These are phyloP conservation scores for Brachionus paranguensis DNA, from an alignment of 1,140 invertebrate genomes.

Conservation along the genomic window DNA sequence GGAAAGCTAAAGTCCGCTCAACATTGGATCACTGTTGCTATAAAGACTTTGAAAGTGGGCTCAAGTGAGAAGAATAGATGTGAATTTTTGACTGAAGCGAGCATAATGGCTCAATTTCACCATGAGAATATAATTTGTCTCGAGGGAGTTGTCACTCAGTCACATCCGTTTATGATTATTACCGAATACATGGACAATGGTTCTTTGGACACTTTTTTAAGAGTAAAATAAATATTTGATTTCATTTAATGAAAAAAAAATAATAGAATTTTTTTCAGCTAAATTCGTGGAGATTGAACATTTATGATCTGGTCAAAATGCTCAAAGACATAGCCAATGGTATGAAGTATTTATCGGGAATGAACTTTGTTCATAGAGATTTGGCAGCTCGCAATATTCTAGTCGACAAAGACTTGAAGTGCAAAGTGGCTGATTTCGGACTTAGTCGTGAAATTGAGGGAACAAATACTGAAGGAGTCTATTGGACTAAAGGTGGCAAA, in stretches of 20 bases:
- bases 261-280: background rate
- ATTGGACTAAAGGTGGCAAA: conserved; percentile 94
- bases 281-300: conserved; percentile 38
- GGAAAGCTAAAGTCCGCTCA: background rate
- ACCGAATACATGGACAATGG: conserved; percentile 99
- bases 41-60: conserved; percentile 90
- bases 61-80: conserved; percentile 83
- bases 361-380: conserved; percentile 61
- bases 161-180: conserved; percentile 98
- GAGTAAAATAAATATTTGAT: conserved; percentile 49
- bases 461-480: conserved; percentile 50
- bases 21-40: conserved; percentile 64
- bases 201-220: conserved; percentile 89
- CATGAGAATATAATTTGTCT: conserved; percentile 98
- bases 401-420: conserved; percentile 93
- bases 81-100: conserved; percentile 93
- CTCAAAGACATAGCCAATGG: conserved; percentile 90
- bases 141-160: conserved; percentile 94
- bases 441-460: conserved; percentile 86
- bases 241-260: background rate
- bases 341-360: conserved; percentile 80
- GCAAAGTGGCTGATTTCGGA: conserved; percentile 99
- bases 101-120: conserved; percentile 99
- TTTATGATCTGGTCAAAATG: conserved; percentile 88
- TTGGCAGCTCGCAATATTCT: conserved; percentile 95